These are phyloP conservation scores for Laspeyria flexula DNA, from an alignment of 2,888 invertebrate genomes.

Conservation along the genomic window DNA sequence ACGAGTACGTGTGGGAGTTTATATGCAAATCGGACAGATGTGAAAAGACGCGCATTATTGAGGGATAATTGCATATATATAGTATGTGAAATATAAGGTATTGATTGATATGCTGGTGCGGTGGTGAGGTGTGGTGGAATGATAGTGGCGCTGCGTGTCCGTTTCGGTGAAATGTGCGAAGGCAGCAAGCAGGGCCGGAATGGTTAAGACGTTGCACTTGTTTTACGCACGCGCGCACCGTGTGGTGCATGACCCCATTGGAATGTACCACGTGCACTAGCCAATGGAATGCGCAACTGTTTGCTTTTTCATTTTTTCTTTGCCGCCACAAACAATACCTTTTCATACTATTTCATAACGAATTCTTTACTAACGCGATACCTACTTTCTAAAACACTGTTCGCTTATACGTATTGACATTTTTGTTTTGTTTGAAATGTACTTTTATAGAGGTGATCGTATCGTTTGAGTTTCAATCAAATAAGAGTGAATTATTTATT, in stretches of 20 bases:
- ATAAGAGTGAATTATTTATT: slow-evolving; percentile 5
- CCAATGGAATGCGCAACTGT: slow-evolving; percentile 84
- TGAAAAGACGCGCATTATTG: slow-evolving; percentile 15
- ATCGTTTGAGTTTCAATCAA: slow-evolving; percentile 37
- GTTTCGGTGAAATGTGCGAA: slow-evolving; percentile 47
- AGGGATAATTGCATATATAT: slow-evolving; percentile 6
- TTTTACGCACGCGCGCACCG: slow-evolving; percentile 77
- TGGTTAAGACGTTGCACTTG: slow-evolving; percentile 72
- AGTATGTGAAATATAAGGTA: not conserved
- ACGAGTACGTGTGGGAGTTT: slow-evolving; percentile 26
- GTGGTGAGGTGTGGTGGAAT: slow-evolving; percentile 8
- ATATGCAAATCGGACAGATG: slow-evolving; percentile 27
- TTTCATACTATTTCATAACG: slow-evolving; percentile 81
- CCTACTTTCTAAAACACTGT: slow-evolving; percentile 68
- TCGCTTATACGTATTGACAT: slow-evolving; percentile 57
- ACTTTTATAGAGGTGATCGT: slow-evolving; percentile 46
- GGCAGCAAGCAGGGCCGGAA: slow-evolving; percentile 48
- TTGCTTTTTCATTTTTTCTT: slow-evolving; percentile 80
- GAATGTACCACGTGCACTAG: slow-evolving; percentile 85
- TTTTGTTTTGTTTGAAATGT: slow-evolving; percentile 57
- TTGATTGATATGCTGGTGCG: slow-evolving; percentile 4
- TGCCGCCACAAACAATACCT: slow-evolving; percentile 80
- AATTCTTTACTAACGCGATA: slow-evolving; percentile 72
- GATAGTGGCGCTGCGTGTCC: slow-evolving; percentile 8
- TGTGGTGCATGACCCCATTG: slow-evolving; percentile 83